Base-by-base conservation (phyloP, 53 echinoderm and acorn worm species). In the Paracentrotus lividus region DNA sequence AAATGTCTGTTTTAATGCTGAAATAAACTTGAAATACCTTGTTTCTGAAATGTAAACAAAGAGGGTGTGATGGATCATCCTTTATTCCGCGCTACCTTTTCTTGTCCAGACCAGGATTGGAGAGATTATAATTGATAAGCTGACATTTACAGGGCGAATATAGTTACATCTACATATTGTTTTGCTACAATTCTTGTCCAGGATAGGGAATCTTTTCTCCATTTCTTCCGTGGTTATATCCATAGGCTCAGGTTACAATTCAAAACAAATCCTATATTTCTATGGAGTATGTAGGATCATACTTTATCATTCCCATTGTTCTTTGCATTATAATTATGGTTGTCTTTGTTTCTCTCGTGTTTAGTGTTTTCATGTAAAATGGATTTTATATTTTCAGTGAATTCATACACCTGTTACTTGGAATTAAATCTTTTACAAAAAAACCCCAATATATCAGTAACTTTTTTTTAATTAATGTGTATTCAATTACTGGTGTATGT, bases 1-100 rank as follows among this genome's bases (percentile, higher is more conserved):
- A 72, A 72, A 72, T 72, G 72, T 40, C 72, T 40, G 40, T 40
- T 72, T 72, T 40, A 72, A 72, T 72, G 40, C 40, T 38, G 36
- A 72, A 4, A 38, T 72, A 40, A 72, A 72, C 16, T 40, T 21
- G 12, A 36, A 20, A 72, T 72, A 72, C 36, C 72, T 72, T 72
- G 72, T 34, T 2, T 72, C 40, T 72, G 5, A 40, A 38, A 72
- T 38, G 40, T 72, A 29, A 40, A 20, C 18, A 6, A 18, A 15
- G 4, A 18, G 36, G 36, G 20, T 72, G 2, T 72, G 72, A 72
- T 72, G 72, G 72, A 72, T 40, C 40, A 16, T 36, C 40, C 40
- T 15, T 7, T 29, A 4, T 72, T 72, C 3, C n/a, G n/a, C n/a
- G 40, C 36, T 72, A 18, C 40, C 18, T 38, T n/a, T 18, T 38